Base-by-base conservation (phyloP, 2,888 invertebrate genomes). In the Smittia sp. region DNA sequence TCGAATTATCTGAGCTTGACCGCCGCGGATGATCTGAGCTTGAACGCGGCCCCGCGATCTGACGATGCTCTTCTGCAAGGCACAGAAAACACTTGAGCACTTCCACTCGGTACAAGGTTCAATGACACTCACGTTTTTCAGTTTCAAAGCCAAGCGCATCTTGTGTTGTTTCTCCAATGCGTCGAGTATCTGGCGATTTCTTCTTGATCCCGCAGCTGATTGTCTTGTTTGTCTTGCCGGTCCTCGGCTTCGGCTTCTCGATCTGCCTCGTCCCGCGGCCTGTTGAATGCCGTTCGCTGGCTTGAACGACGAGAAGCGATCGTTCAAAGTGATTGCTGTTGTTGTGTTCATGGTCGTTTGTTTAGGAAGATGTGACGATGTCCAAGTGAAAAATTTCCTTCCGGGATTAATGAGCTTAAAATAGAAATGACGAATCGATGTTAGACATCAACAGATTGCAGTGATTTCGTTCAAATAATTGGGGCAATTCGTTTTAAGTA, bases 291-390 rank as follows among this genome's bases (percentile, higher is more conserved):
- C 58, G 74, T 74, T 38, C 75, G 75, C 74, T 22, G 79, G 77
- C 72, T 81, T 80, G 69, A 82, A 80, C 73, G 80, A 80, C 41
- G 83, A 82, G 74, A 83, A 83, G 24, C 83, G 80, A 74, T 83
- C 83, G 76, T 83, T 83, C 18, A 83, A 76, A 25, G 83, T 80
- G 74, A 83, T 79, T 74, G 79, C 79, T 11, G 87, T 87, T 13
- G 85, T 81, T 72, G 83, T 83, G 38, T 85, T 81, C 75, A 83
- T 73, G 18, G 15, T 73, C n/a, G 4, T 41, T 52, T 72, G 62
- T 72, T 72, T 72, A 38, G 22, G 27, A 58, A 62, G 13, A 3
- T 72, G 58, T 72, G 9, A 32, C 3, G 32, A 32, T 32, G 32
- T 32, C 9, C 32, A 9, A 32, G 32, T 32, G 3, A 9, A 32